A percentile compares a stretch with the other conserved stretches of the same genome.
phyloP scores from a whole-genome alignment of 1,140 invertebrate genomes.

The Sarcophaga bullata region DNA sequence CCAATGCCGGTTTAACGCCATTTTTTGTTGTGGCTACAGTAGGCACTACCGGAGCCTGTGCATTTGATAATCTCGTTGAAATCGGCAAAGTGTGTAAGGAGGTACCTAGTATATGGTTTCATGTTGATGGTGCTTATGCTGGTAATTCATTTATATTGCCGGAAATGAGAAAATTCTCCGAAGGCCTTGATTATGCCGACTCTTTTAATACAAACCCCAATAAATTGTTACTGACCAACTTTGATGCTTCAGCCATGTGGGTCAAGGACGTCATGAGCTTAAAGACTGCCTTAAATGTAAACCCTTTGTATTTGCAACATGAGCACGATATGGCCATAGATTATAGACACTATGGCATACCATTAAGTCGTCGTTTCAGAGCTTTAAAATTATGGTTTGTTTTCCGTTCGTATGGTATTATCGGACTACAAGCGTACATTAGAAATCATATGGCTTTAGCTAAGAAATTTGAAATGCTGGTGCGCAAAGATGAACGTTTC shows the following conservation, averaged over 20 bases:
- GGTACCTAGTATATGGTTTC: conserved; percentile 74
- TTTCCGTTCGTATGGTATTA: conserved; percentile 83
- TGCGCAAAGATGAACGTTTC: conserved; percentile 81
- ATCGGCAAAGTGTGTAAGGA: conserved; percentile 83
- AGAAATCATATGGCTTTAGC: conserved; percentile 88
- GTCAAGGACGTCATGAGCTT: conserved; percentile 83
- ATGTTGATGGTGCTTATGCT: conserved; percentile 85
- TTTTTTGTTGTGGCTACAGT: conserved; percentile 87
- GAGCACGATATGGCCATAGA: conserved; percentile 77
- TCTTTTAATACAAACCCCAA: conserved; percentile 95
- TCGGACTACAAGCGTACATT: conserved; percentile 84
- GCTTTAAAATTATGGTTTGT: conserved; percentile 92
- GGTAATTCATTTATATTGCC: conserved; percentile 87
- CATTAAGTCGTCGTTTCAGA: conserved; percentile 85
- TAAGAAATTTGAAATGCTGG: conserved; percentile 82
- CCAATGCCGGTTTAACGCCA: conserved; percentile 81
- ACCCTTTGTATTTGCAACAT: conserved; percentile 92
- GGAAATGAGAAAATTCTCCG: conserved; percentile 79
- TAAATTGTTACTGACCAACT: conserved; percentile 91
- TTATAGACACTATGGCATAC: conserved; percentile 91
- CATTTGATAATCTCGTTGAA: conserved; percentile 84
- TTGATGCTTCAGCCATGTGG: conserved; percentile 92
- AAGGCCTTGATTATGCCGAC: conserved; percentile 84
- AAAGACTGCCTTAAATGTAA: conserved; percentile 88
- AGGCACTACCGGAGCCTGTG: conserved; percentile 84